Evolutionary conservation across 2,888 invertebrate species (phyloP).

Genomic region (Galerucella calmariensis): DNA sequence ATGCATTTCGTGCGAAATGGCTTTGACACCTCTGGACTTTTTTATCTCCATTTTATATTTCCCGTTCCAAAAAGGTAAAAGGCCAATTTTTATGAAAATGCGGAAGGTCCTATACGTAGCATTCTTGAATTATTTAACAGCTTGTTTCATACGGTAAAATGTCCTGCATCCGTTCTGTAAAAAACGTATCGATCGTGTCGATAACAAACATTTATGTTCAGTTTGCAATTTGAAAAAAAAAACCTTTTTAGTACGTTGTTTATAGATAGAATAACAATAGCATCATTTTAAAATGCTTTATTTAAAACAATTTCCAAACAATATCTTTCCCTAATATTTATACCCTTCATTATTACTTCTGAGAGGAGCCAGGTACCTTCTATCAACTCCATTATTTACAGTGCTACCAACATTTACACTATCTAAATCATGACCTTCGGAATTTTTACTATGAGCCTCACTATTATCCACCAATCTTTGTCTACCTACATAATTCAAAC

Average conservation of each 20-base stretch:
- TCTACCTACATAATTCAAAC: slow-evolving; percentile 25
- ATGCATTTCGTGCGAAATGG: no score
- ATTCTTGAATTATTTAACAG: no score
- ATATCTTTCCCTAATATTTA: slow-evolving; percentile 11
- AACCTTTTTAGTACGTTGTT: background rate
- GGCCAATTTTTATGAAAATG: no score
- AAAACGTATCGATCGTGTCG: no score
- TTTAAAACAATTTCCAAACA: background rate
- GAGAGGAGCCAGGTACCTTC: slow-evolving; percentile 14
- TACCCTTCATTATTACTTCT: slow-evolving; percentile 15
- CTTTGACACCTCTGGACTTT: no score
- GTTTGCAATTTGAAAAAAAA: no score
- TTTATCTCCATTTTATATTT: no score
- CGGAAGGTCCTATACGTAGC: no score
- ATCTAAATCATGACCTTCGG: slow-evolving; percentile 19
- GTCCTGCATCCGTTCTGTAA: no score
- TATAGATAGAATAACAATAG: background rate
- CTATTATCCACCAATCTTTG: background rate
- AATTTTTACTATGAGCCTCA: slow-evolving; percentile 6
- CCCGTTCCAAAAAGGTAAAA: no score
- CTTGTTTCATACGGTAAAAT: no score
- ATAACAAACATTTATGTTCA: no score
- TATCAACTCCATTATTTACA: slow-evolving; percentile 3
- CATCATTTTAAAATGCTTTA: background rate
- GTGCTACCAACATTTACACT: slow-evolving; percentile 10